Conservation (phyloP, 2,888 invertebrate species). For the Polia nebulosa region DNA sequence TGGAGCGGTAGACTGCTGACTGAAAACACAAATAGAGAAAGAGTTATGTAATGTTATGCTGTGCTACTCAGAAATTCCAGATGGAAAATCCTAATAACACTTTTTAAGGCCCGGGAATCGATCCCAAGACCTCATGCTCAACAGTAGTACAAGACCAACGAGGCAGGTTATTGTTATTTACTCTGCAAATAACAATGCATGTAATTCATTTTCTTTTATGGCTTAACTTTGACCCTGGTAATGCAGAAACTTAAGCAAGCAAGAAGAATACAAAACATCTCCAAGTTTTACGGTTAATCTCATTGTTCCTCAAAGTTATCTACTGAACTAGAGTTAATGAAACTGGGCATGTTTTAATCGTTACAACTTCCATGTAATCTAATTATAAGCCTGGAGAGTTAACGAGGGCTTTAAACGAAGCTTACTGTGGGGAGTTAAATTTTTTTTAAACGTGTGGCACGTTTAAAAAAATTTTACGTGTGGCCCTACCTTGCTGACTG, state of each 20-base stretch:
- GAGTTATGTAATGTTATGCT: background rate
- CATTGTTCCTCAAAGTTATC: background rate
- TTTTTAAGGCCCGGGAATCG: too few relatives aligned
- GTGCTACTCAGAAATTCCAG: too few relatives aligned
- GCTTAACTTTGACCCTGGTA: background rate
- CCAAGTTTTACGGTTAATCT: background rate
- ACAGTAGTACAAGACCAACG: background rate
- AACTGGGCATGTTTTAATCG: background rate
- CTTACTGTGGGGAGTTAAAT: background rate
- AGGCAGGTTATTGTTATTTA: background rate
- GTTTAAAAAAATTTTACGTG: too few relatives aligned
- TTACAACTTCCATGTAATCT: slow-evolving; percentile 10
- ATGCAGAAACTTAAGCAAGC: background rate
- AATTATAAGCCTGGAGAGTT: background rate
- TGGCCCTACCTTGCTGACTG: too few relatives aligned
- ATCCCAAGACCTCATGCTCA: too few relatives aligned
- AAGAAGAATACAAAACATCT: background rate
- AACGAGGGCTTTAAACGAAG: background rate
- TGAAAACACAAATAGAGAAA: slow-evolving; percentile 76
- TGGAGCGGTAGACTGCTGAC: slow-evolving; percentile 91
- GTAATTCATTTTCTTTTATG: background rate
- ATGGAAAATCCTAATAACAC: too few relatives aligned
- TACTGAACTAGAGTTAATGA: background rate
- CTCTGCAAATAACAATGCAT: background rate
- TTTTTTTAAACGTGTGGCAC: too few relatives aligned